Evolutionary conservation across 2,113 vertebrate species (phyloP).

Genomic region (Cyprinodon variegatus): DNA sequence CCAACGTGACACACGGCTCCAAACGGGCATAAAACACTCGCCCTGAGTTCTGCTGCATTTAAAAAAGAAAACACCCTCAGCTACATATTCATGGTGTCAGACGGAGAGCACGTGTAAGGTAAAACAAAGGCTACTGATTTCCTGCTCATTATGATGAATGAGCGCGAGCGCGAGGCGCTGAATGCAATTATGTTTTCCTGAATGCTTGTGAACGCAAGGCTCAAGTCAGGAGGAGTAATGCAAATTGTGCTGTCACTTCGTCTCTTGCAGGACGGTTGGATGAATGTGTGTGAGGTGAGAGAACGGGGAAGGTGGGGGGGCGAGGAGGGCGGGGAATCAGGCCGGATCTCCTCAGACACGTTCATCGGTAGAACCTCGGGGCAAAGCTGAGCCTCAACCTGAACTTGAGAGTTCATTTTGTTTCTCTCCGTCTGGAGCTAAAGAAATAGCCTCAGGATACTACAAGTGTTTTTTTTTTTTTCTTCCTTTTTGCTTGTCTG

Average conservation of each 20-base stretch:
- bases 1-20: constrained; percentile 63
- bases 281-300: constrained; percentile 48
- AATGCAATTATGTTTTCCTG: constrained; percentile 11
- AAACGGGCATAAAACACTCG: constrained; percentile 59
- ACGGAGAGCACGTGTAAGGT: constrained; percentile 59
- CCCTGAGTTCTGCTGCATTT: neutral
- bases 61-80: constrained; percentile 28
- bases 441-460: constrained; percentile 68
- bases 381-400: constrained; percentile 74
- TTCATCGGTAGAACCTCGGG: constrained; percentile 51
- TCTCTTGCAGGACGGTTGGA: constrained; percentile 53
- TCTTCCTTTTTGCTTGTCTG: constrained; percentile 43
- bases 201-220: constrained; percentile 19
- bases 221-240: constrained; percentile 52
- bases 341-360: constrained; percentile 44
- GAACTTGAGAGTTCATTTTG: constrained; percentile 76
- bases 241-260: constrained; percentile 76
- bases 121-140: constrained; percentile 38
- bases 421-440: constrained; percentile 65
- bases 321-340: constrained; percentile 36
- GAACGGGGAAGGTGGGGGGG: constrained; percentile 2
- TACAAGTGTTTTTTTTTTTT: constrained; percentile 14
- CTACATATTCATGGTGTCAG: constrained; percentile 57
- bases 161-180: constrained; percentile 22
- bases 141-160: constrained; percentile 28